Evolutionary conservation across 2,888 invertebrate genomes (phyloP).

Genomic region (Lepidochrysops patricia): DNA sequence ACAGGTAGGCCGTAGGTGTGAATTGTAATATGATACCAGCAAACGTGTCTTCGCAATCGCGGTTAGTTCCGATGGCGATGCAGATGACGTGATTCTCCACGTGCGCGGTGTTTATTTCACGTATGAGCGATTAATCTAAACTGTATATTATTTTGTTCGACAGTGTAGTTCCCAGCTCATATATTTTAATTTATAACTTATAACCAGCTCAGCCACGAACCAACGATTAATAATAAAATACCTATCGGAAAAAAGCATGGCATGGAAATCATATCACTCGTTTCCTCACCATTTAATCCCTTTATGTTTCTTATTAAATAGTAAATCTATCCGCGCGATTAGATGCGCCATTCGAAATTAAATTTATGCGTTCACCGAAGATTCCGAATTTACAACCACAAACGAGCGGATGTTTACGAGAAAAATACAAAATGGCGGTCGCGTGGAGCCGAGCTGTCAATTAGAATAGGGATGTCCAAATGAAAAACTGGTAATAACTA

Average conservation of each 20-base stretch:
- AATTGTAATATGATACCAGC: no score
- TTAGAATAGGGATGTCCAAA: neutral
- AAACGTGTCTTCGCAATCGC: no score
- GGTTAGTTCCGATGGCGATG: no score
- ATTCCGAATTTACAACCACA: slow-evolving; percentile 14
- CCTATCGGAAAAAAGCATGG: neutral
- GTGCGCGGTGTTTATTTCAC: no score
- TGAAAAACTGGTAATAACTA: no score
- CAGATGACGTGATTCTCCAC: no score
- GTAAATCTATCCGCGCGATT: neutral
- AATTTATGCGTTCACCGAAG: neutral
- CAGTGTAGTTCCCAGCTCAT: no score
- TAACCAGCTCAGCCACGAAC: neutral
- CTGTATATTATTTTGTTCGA: no score
- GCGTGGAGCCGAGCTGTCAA: neutral
- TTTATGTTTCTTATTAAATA: neutral
- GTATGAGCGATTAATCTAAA: no score
- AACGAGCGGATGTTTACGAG: slow-evolving; percentile 19
- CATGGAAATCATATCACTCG: neutral
- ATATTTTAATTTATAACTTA: no score
- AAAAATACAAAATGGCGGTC: neutral
- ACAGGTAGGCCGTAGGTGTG: no score
- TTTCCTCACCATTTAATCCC: neutral
- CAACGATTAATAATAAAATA: neutral
- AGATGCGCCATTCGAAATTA: neutral